Percentiles rank a stretch among this genome's conserved stretches.
Conservation (phyloP, 2,113 vertebrate genomes). For the Spilogale gracilis region DNA sequence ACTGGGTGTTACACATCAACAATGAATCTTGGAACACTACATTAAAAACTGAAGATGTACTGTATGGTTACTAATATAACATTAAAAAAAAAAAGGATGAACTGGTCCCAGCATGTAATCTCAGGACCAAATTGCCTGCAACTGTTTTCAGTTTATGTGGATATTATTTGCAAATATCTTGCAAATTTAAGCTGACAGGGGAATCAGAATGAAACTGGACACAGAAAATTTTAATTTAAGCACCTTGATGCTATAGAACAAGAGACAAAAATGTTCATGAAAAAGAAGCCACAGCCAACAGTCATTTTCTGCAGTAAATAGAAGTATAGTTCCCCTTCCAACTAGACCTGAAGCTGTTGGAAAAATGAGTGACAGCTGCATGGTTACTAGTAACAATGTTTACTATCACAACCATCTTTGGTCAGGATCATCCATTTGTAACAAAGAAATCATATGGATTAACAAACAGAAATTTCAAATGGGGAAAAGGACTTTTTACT, state of each 20-base stretch:
- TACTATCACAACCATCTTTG: background rate
- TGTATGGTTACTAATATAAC: too few relatives aligned
- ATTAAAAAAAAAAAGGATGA: background rate
- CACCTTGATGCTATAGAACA: background rate
- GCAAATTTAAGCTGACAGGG: background rate
- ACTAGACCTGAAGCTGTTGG: background rate
- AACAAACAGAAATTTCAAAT: slow-evolving; percentile 49
- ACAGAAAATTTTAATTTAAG: background rate
- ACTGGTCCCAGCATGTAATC: background rate
- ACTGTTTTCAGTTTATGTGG: background rate
- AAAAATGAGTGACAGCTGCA: background rate
- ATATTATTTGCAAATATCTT: slow-evolving; percentile 2
- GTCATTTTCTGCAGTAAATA: background rate
- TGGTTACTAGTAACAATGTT: background rate
- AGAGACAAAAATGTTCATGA: background rate
- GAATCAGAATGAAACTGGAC: background rate
- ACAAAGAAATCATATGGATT: background rate
- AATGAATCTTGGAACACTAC: too few relatives aligned
- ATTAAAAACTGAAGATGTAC: too few relatives aligned
- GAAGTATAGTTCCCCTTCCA: background rate
- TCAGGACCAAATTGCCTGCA: background rate
- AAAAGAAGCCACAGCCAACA: background rate
- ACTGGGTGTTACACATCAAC: too few relatives aligned
- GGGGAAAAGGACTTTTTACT: background rate
- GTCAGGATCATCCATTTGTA: background rate